A percentile compares a stretch with the other conserved stretches of the same genome.
Evolutionary conservation across 1,140 invertebrate species (phyloP).

Genomic region (Drosophila rufa): DNA sequence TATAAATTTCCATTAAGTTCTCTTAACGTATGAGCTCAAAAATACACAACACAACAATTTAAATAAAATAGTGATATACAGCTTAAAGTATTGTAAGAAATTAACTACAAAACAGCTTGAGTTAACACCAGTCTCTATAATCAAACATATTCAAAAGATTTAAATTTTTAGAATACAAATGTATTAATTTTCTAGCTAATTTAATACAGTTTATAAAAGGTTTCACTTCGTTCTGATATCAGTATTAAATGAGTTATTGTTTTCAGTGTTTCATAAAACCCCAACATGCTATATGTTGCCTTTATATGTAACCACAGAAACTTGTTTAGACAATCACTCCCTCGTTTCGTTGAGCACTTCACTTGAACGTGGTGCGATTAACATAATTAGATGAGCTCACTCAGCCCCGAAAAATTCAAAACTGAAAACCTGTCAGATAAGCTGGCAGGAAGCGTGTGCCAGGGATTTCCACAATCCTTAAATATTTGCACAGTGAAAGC

Average conservation of each 20-base stretch:
- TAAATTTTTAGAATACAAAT: too few species aligned
- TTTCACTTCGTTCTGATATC: neutral
- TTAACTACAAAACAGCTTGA: too few species aligned
- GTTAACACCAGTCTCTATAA: too few species aligned
- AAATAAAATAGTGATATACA: neutral
- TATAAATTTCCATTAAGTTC: conserved; percentile 11
- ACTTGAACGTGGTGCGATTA: conserved; percentile 54
- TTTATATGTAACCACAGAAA: neutral
- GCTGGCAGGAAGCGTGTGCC: conserved; percentile 7
- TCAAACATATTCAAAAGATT: too few species aligned
- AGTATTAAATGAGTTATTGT: neutral
- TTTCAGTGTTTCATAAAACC: neutral
- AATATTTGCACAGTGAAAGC: conserved; percentile 61
- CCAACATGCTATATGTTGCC: too few species aligned
- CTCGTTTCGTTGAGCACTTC: conserved; percentile 3
- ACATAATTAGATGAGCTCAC: conserved; percentile 58
- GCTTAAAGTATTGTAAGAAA: too few species aligned
- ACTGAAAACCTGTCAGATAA: conserved; percentile 45
- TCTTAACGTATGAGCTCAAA: neutral
- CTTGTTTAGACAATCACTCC: conserved; percentile 2
- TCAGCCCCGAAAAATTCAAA: conserved; percentile 27
- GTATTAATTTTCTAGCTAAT: too few species aligned
- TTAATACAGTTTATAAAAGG: too few species aligned
- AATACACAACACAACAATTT: neutral
- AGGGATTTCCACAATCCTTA: conserved; percentile 51